phyloP scores from a whole-genome alignment of 2,888 invertebrate genomes.

The Hyalella azteca region DNA sequence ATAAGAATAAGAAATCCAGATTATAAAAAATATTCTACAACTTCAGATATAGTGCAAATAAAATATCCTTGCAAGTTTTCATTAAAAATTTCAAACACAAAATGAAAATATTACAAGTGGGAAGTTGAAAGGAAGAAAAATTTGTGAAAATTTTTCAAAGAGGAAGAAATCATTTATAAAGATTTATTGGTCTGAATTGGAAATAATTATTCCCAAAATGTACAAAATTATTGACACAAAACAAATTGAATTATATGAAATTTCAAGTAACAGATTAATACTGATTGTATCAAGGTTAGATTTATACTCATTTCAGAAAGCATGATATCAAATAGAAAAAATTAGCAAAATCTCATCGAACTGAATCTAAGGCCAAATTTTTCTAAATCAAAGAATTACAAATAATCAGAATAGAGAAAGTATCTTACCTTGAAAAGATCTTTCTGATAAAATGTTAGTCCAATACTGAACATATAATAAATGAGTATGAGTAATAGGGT shows the following conservation, averaged over 20 bases:
- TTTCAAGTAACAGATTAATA: background rate
- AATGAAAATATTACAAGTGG: background rate
- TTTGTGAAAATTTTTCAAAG: background rate
- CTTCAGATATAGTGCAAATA: background rate
- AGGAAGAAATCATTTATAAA: background rate
- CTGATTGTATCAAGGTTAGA: background rate
- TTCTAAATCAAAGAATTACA: background rate
- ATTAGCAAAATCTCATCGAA: background rate
- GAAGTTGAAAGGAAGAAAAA: background rate
- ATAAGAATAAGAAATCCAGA: background rate
- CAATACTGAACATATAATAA: slow-evolving; percentile 91
- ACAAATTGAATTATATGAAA: background rate
- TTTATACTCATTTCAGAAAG: background rate
- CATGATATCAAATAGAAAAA: background rate
- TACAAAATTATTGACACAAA: background rate
- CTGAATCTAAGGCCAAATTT: background rate
- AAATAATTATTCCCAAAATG: background rate
- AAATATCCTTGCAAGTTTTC: background rate
- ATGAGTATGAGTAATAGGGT: slow-evolving; percentile 70
- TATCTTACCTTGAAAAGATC: slow-evolving; percentile 81
- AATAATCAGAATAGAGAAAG: background rate
- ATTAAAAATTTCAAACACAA: background rate
- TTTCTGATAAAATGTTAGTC: slow-evolving; percentile 96
- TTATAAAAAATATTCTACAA: background rate
- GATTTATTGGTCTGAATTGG: background rate